Evolutionary conservation across 2,888 invertebrate genomes (phyloP).

Genomic region (Synergus japonicus): DNA sequence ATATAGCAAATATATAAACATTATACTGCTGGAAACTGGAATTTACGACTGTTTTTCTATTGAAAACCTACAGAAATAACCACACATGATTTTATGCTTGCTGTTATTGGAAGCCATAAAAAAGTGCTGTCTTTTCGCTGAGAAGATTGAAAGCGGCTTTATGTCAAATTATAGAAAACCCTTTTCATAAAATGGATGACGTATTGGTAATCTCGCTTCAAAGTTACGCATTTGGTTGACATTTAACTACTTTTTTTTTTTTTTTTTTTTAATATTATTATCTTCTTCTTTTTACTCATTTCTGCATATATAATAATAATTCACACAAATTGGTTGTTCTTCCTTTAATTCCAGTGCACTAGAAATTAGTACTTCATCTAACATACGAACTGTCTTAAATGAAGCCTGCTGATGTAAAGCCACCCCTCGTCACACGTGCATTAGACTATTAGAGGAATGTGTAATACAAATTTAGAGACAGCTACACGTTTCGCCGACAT

Average conservation of each 20-base stretch:
- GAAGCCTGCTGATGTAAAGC: background rate
- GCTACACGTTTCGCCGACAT: background rate
- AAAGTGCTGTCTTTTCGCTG: background rate
- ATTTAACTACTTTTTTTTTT: too few relatives aligned
- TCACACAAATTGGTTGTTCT: background rate
- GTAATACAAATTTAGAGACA: background rate
- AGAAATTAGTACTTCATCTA: background rate
- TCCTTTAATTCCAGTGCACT: background rate
- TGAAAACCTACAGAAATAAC: background rate
- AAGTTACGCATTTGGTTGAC: background rate
- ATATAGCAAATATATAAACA: background rate
- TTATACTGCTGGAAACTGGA: background rate
- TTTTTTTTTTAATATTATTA: background rate
- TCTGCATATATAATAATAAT: too few relatives aligned
- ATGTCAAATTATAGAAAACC: background rate
- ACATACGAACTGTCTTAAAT: background rate
- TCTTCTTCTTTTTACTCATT: too few relatives aligned
- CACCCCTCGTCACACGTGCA: background rate
- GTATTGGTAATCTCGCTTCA: background rate
- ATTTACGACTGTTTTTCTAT: background rate
- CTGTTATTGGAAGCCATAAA: conserved; percentile 1
- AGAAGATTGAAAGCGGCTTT: conserved; percentile 2
- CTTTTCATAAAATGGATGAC: background rate
- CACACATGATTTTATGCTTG: background rate
- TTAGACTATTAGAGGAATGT: background rate